Evolutionary conservation across 2,797 vertebrate species (phyloP).

Genomic region (Cottoperca gobio): DNA sequence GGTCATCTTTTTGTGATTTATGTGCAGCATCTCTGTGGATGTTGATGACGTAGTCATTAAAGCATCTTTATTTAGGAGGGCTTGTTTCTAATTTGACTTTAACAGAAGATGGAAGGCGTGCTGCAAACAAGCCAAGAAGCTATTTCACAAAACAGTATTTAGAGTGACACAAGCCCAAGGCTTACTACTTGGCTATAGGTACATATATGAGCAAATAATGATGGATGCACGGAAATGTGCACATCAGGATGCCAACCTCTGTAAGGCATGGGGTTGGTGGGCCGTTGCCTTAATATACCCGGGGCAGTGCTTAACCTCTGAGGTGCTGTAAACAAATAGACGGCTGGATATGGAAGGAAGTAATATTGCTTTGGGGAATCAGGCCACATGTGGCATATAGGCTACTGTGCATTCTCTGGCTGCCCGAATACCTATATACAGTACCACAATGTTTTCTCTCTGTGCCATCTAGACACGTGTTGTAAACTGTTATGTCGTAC

Average conservation of each 20-base stretch:
- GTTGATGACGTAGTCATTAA: conserved; percentile 4
- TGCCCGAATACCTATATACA: conserved; percentile 37
- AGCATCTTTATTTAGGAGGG: neutral
- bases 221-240: conserved; percentile 54
- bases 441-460: neutral
- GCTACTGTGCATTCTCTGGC: conserved; percentile 34
- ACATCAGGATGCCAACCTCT: conserved; percentile 64
- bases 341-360: conserved; percentile 51
- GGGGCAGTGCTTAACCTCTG: conserved; percentile 74
- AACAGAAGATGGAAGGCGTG: conserved; percentile 27
- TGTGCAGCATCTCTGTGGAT: neutral
- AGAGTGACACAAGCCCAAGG: conserved; percentile 74
- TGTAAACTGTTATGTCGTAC: neutral
- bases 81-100: conserved; percentile 46
- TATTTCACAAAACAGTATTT: conserved; percentile 58
- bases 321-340: conserved; percentile 71
- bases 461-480: neutral
- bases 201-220: conserved; percentile 48
- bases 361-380: conserved; percentile 55
- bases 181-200: conserved; percentile 62
- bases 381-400: conserved; percentile 62
- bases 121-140: conserved; percentile 53
- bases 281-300: conserved; percentile 56
- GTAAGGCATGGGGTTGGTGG: conserved; percentile 51
- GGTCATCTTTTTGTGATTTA: neutral